Percentiles rank a stretch among this genome's conserved stretches.
These are phyloP conservation scores for Sycophaga agraensis DNA, from an alignment of 1,140 invertebrate species.

Conservation along the genomic window DNA sequence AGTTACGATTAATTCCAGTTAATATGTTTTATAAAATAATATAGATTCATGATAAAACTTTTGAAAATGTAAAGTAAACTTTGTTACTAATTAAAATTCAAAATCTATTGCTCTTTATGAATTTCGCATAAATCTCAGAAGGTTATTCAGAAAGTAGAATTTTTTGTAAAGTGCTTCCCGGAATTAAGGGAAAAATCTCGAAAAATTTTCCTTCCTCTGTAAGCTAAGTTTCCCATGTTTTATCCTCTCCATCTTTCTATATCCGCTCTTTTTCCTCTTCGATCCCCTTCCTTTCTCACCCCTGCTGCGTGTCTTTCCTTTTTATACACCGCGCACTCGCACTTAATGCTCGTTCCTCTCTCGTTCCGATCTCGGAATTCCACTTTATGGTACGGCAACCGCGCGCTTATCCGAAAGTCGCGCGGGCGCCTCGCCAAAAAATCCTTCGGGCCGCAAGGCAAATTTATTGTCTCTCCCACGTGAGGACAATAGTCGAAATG, in stretches of 20 bases:
- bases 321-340: neutral
- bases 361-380: conserved; percentile 20
- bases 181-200: no score
- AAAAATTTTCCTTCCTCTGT: neutral
- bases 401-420: conserved; percentile 5
- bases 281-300: neutral
- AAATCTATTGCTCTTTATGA: no score
- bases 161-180: no score
- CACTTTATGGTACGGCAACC: conserved; percentile 22
- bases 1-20: no score
- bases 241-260: neutral
- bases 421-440: conserved; percentile 4
- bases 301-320: neutral
- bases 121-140: no score
- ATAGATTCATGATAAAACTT: no score
- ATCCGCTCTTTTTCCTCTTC: neutral
- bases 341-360: conserved; percentile 10
- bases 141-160: no score
- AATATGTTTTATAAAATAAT: no score
- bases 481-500: no score
- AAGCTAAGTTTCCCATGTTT: neutral
- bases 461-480: no score
- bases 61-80: no score
- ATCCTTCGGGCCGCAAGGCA: neutral
- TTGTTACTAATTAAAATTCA: no score